A percentile compares a stretch with the other conserved stretches of the same genome.
These are phyloP conservation scores for Eriocheir sinensis DNA, from an alignment of 1,140 invertebrate genomes.

Conservation along the genomic window DNA sequence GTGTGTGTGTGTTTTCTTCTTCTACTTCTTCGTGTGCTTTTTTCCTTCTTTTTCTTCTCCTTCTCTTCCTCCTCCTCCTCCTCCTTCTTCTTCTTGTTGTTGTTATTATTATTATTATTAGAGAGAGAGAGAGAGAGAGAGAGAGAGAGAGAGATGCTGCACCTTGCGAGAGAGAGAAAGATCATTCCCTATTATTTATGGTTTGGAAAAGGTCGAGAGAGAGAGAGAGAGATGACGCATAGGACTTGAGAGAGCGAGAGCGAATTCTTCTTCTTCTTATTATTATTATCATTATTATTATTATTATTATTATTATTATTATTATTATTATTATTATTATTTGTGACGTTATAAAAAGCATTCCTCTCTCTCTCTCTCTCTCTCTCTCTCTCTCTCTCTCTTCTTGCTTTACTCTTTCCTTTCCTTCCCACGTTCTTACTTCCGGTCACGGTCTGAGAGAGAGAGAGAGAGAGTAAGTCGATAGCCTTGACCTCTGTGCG, in stretches of 20 bases:
- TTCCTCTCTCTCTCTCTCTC: slow-evolving; percentile 9
- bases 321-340: background rate
- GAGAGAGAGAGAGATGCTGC: background rate
- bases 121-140: background rate
- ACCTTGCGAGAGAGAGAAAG: slow-evolving; percentile 30
- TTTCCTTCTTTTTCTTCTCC: background rate
- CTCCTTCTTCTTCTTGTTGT: background rate
- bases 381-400: slow-evolving; percentile 39
- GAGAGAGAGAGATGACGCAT: too few species aligned
- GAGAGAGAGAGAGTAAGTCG: background rate
- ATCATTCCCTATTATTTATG: background rate
- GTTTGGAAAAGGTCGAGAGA: background rate
- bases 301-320: too few species aligned
- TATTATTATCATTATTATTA: too few species aligned
- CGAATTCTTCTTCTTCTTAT: too few species aligned
- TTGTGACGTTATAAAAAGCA: background rate
- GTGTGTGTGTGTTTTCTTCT: too few species aligned
- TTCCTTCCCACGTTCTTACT: too few species aligned
- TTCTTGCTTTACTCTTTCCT: background rate
- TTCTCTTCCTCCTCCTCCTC: background rate
- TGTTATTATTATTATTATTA: background rate
- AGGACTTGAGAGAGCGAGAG: too few species aligned
- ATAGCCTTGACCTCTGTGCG: background rate
- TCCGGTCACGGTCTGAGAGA: too few species aligned
- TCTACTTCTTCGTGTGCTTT: too few species aligned